Evolutionary conservation across 2,113 vertebrate species (phyloP).

Genomic region (Uropsilus gracilis): DNA sequence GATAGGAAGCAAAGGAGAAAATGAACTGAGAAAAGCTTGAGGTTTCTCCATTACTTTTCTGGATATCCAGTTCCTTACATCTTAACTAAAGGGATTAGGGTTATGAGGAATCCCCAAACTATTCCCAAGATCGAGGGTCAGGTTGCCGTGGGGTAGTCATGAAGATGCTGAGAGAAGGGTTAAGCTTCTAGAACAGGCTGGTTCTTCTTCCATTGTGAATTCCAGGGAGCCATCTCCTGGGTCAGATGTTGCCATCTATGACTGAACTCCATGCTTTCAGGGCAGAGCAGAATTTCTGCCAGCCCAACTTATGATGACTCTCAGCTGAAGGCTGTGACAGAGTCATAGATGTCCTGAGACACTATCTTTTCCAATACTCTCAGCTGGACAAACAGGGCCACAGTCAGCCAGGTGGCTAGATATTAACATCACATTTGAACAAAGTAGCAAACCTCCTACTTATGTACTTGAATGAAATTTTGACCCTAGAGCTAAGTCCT

Average conservation of each 20-base stretch:
- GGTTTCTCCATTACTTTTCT: background rate
- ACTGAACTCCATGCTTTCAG: background rate
- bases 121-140: background rate
- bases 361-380: background rate
- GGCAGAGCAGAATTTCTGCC: background rate
- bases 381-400: background rate
- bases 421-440: background rate
- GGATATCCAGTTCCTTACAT: background rate
- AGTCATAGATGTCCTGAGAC: background rate
- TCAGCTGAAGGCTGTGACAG: background rate
- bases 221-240: background rate
- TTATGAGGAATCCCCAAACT: background rate
- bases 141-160: background rate
- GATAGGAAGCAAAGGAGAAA: background rate
- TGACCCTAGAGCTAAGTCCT: constrained; percentile 14
- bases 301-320: background rate
- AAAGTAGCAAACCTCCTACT: constrained; percentile 34
- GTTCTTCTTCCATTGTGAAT: background rate
- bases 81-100: background rate
- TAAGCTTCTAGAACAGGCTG: background rate
- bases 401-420: background rate
- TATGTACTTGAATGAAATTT: constrained; percentile 19
- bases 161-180: background rate
- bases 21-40: background rate
- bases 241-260: background rate